Evolutionary conservation across 2,888 invertebrate genomes (phyloP), one percentile per base, ranked within the genome.

Genomic region (Cataglyphis rosenhaueri): DNA sequence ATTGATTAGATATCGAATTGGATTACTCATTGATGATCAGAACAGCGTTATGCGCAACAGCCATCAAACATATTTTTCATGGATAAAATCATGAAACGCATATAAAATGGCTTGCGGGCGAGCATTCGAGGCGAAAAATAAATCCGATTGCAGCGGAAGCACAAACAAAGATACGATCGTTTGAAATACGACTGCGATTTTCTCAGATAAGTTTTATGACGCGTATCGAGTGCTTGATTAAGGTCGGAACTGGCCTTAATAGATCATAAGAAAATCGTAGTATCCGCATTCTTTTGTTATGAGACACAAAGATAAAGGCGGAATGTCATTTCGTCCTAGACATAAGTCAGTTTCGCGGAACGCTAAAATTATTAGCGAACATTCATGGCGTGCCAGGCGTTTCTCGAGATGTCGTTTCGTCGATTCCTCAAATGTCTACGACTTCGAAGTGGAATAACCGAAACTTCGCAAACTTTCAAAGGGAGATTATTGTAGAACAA

Each of bases 181-280:
- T 29, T 35, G 59, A 35, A 62, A 82, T 79, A 55, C 75, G 64
- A 71, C 15, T 12, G n/a, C 41, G 52, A 38, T 65, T 79, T 41
- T 18, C 61, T 66, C 35, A 52, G 84, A 87, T 84, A 88, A 87
- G 76, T 71, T 87, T 88, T 88, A 88, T 68, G 88, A 75, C 9
- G 15, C 21, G 82, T 74, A 79, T 88, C 85, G 81, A 81, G 66
- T 59, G 81, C 38, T 52, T 73, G 61, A 61, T 44, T 78, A 79
- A 79, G 71, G 70, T 84, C 74, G 64, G 84, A 88, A 88, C 84
- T 44, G 57, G 61, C 75, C 88, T 88, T 88, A 87, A 87, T 87
- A 88, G 87, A 71, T 82, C 88, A 66, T 68, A 81, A 85, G 85
- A 59, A 81, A 78, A 64, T 12, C 59, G 29, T 76, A 66, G 70